Conservation (phyloP, 1,140 invertebrate species). For the Calosoma granatense region DNA sequence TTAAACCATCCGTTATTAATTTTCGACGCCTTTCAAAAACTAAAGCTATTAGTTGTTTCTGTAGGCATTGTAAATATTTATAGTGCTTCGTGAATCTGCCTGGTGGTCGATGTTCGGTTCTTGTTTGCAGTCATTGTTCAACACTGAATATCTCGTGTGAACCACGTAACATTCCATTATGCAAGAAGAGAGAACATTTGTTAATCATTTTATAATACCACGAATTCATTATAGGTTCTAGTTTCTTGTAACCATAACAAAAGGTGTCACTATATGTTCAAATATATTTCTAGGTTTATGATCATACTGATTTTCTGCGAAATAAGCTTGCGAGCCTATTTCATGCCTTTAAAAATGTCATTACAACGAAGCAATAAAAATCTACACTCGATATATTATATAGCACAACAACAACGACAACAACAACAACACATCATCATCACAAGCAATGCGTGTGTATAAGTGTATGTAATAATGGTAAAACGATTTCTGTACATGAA, state of each 20-base stretch:
- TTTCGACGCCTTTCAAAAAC: slow-evolving; percentile 18
- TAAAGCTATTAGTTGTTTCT: neutral
- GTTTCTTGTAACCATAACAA: neutral
- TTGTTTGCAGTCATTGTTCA: neutral
- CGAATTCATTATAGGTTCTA: neutral
- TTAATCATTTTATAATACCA: neutral
- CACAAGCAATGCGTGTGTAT: too few species aligned
- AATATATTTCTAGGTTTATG: neutral
- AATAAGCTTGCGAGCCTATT: too few species aligned
- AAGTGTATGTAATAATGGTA: too few species aligned
- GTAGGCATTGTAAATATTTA: neutral
- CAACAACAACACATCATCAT: too few species aligned
- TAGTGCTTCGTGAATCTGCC: neutral
- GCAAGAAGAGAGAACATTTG: neutral
- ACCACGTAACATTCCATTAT: neutral
- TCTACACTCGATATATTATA: too few species aligned
- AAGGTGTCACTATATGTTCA: neutral
- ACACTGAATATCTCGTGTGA: neutral
- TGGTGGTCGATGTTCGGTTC: slow-evolving; percentile 1
- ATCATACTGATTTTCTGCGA: too few species aligned
- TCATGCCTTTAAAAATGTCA: too few species aligned
- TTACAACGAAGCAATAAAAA: too few species aligned
- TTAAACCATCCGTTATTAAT: slow-evolving; percentile 18
- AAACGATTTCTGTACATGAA: neutral
- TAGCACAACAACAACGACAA: too few species aligned